phyloP scores from a whole-genome alignment of 1,140 invertebrate species.

The Ganaspis sp. region DNA sequence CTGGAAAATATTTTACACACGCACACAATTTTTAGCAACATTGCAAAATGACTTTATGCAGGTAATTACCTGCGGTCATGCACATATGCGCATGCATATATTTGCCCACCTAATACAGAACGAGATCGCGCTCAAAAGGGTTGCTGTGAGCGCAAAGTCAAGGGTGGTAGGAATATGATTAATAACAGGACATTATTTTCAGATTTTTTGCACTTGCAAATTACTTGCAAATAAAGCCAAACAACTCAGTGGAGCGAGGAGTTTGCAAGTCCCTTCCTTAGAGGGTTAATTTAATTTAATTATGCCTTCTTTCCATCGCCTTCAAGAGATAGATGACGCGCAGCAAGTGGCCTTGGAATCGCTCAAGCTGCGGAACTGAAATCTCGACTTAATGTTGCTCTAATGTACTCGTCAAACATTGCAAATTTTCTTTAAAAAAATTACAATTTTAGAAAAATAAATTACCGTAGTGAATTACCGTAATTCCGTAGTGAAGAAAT shows the following conservation, averaged over 20 bases:
- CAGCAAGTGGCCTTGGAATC: conserved; percentile 31
- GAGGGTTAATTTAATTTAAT: conserved; percentile 68
- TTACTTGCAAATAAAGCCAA: conserved; percentile 73
- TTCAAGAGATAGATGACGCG: conserved; percentile 61
- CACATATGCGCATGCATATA: conserved; percentile 61
- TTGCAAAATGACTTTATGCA: conserved; percentile 52
- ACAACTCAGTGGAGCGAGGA: conserved; percentile 41
- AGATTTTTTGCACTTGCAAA: conserved; percentile 70
- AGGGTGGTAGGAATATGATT: conserved; percentile 65
- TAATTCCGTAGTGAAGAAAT: too few species aligned
- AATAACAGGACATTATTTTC: conserved; percentile 73
- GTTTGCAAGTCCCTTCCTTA: not conserved
- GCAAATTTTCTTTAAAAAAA: not conserved
- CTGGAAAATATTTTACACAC: not conserved
- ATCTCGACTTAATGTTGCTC: not conserved
- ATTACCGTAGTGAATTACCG: too few species aligned
- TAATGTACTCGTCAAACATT: not conserved
- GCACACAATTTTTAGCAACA: conserved; percentile 57
- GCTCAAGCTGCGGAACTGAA: conserved; percentile 17
- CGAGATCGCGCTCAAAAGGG: conserved; percentile 51
- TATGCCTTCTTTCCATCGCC: conserved; percentile 64
- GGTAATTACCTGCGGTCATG: conserved; percentile 61
- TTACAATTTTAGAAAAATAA: too few species aligned
- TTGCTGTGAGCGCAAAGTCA: conserved; percentile 45
- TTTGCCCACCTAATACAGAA: conserved; percentile 60